phyloP scores from a whole-genome alignment of 2,113 vertebrate genomes.

The Hipposideros armiger region DNA sequence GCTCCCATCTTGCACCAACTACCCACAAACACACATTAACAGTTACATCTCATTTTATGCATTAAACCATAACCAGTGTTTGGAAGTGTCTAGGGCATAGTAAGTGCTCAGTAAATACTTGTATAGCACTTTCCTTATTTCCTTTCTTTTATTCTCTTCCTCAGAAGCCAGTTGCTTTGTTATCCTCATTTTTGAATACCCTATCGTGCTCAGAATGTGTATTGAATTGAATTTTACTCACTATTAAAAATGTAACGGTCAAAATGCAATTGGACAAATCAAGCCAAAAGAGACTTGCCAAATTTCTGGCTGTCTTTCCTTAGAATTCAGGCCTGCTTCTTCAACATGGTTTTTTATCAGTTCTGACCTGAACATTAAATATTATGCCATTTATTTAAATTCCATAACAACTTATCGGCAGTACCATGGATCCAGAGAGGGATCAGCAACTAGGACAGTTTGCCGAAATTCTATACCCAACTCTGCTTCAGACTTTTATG shows the following conservation, averaged over 20 bases:
- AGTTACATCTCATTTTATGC: not conserved
- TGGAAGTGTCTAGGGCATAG: not conserved
- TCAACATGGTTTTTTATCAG: not conserved
- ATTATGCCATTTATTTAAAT: not conserved
- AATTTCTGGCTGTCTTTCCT: not conserved
- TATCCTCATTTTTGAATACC: not conserved
- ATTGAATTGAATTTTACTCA: not conserved
- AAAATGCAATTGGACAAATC: not conserved
- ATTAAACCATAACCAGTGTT: not conserved
- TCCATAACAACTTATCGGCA: not conserved
- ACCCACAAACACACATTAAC: not conserved
- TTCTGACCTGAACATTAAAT: not conserved
- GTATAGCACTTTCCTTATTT: not conserved
- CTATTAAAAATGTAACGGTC: not conserved
- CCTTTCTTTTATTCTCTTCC: not conserved
- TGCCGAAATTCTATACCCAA: not conserved
- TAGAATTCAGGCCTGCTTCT: not conserved
- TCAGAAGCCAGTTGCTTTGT: not conserved
- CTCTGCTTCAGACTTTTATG: not conserved
- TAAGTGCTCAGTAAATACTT: not conserved
- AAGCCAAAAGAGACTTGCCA: not conserved
- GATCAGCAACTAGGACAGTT: not conserved
- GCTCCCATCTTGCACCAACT: not conserved
- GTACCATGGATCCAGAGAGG: not conserved
- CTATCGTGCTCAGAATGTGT: not conserved